Base-by-base conservation (phyloP, 2,113 vertebrate genomes). In the Cavia porcellus region DNA sequence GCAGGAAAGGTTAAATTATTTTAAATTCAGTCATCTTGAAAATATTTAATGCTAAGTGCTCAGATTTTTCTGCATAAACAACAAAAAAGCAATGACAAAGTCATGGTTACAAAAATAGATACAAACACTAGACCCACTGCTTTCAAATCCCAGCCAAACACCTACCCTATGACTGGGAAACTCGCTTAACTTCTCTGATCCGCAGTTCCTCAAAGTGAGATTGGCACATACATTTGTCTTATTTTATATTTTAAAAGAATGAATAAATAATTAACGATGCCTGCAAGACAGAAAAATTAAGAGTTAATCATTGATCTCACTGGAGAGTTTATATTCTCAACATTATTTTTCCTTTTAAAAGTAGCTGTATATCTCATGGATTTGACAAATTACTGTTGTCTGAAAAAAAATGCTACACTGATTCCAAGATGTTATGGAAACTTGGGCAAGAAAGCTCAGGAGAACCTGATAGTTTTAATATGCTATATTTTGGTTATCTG, bases 241-340 rank as follows among this genome's bases (percentile, higher is more conserved):
- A 50, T 91, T 88, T 75, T 89, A n/a, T 82, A 81, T 66, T 59
- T 6, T 38, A 64, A 61, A 96, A 90, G 55, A 47, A 87, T 77
- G 62, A 68, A n/a, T 50, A 75, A 68, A 38, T 87, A 30, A 87
- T 55, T 3, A 52, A 4, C 61, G 64, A 85, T 90, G 35, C 6
- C 45, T 94, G 38, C 24, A 90, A 35, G 2, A 94, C 25, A 90
- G n/a, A 85, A 96, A 96, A 72, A 70, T 68, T 80, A 45, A 93
- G 62, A 80, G 19, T 81, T 35, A 74, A 22, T 57, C 74, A 82
- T 72, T 83, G 81, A 55, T 68, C 62, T 94, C 24, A 91, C 55
- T 88, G 77, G 62, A 83, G 47, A 77, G 32, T 59, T 87, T 87
- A 24, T 74, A 66, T 90, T 59, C 52, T 90, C 24, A 62, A 38